Evolutionary conservation across 92 coral and sea anemone genomes (phyloP).

Genomic region (Palythoa caribaeorum): DNA sequence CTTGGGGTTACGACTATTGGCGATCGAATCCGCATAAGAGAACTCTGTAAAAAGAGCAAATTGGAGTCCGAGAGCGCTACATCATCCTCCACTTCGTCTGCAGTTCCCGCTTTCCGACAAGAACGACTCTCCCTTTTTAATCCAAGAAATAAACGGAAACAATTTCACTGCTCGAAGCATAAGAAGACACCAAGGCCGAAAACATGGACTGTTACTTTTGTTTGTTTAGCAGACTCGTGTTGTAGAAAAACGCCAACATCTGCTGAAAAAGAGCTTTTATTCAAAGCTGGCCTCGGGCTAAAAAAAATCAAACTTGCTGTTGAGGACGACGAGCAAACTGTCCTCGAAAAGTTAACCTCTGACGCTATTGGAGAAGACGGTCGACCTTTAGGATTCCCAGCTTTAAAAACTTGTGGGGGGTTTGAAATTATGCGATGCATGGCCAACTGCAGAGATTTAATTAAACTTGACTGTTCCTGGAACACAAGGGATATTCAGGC

Average conservation of each 20-base stretch:
- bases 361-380: constrained; percentile 29
- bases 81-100: background rate
- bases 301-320: constrained; percentile 31
- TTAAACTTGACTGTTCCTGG: constrained; percentile 44
- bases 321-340: constrained; percentile 32
- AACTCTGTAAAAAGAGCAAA: constrained; percentile 13
- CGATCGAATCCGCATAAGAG: constrained; percentile 34
- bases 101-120: constrained; percentile 7
- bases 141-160: background rate
- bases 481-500: constrained; percentile 30
- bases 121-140: constrained; percentile 7
- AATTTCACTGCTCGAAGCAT: background rate
- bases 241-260: constrained; percentile 32
- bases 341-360: constrained; percentile 20
- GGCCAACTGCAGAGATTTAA: constrained; percentile 47
- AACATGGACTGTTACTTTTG: constrained; percentile 45
- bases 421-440: constrained; percentile 51
- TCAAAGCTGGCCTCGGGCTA: constrained; percentile 49
- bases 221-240: constrained; percentile 48
- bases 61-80: background rate
- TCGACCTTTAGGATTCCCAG: constrained; percentile 37
- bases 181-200: background rate
- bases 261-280: constrained; percentile 41
- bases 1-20: constrained; percentile 20
- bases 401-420: constrained; percentile 47